Conservation (phyloP, 2,113 vertebrate species). For the Apteryx mantelli region DNA sequence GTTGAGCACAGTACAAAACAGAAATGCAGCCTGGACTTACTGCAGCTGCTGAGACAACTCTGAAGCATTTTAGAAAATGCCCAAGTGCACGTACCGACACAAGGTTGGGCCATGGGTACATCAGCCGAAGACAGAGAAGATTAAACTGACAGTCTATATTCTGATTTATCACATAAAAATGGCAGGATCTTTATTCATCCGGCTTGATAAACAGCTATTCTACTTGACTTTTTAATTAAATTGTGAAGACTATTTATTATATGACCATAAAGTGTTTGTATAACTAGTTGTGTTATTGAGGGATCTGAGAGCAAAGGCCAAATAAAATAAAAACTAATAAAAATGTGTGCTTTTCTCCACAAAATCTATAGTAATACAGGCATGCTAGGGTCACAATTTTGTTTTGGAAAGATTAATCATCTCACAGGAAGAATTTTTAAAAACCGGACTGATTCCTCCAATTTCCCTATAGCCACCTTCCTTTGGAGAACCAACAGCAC, state of each 20-base stretch:
- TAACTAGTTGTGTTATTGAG: background rate
- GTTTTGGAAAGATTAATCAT: background rate
- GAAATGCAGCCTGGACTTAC: background rate
- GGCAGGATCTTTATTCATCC: background rate
- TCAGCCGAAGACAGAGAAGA: conserved; percentile 5
- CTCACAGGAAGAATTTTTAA: background rate
- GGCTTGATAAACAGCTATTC: conserved; percentile 17
- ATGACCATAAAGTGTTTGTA: background rate
- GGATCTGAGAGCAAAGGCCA: background rate
- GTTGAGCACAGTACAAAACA: background rate
- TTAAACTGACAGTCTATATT: background rate
- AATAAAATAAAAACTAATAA: conserved; percentile 33
- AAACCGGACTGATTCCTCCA: background rate
- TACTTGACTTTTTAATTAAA: conserved; percentile 34
- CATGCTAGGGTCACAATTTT: background rate
- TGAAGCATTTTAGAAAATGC: background rate
- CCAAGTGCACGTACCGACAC: background rate
- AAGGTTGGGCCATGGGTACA: background rate
- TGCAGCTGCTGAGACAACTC: background rate
- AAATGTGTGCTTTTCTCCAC: background rate
- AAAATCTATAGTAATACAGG: conserved; percentile 31
- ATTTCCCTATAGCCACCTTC: background rate
- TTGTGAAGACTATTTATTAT: background rate
- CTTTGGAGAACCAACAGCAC: background rate
- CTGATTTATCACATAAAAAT: conserved; percentile 32